Evolutionary conservation across 2,888 invertebrate genomes (phyloP), one percentile per base, ranked within the genome.

Genomic region (Adineta ricciae): DNA sequence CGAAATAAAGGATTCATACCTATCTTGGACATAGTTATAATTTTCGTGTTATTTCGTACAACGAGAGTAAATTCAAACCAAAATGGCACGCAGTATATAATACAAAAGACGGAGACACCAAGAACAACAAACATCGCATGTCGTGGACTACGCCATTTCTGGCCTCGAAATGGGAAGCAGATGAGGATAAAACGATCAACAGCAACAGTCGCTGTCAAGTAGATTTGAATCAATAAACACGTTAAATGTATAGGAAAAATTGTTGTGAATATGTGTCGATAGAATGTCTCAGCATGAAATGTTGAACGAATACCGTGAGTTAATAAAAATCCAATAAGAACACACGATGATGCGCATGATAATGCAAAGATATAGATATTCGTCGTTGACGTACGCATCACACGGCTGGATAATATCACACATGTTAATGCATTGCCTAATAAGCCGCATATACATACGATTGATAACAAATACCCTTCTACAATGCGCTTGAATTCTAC

Each of bases 141-240:
- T 78, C n/a, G 78, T 41, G 38, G 78, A 41, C 24, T 78, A 78
- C 78, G 78, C 38, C 78, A 78, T 78, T 41, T 38, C n/a, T 78
- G 78, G 11, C 38, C 41, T 41, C 41, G 38, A 78, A 41, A 41
- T 41, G 78, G 78, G 21, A 78, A 78, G 41, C 78, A 78, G 9
- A 78, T 78, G 0, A 78, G 41, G n/a, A 78, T 41, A 78, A 78
- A 78, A 11, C 78, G 78, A 78, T 78, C 78, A 78, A 78, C 11
- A 78, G 78, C 78, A 9, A 78, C 78, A 1, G 78, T 41, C 41
- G 78, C 78, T 78, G 78, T 78, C n/a, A 78, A 78, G 41, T 78
- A 78, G 2, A 78, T 78, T 78, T 38, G 41, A 38, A 78, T 78
- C 24, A 78, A n/a, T 24, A 78, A n/a, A n/a, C 78, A 78, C 41